phyloP scores from a whole-genome alignment of 1,140 invertebrate species.

The Diorhabda carinulata region DNA sequence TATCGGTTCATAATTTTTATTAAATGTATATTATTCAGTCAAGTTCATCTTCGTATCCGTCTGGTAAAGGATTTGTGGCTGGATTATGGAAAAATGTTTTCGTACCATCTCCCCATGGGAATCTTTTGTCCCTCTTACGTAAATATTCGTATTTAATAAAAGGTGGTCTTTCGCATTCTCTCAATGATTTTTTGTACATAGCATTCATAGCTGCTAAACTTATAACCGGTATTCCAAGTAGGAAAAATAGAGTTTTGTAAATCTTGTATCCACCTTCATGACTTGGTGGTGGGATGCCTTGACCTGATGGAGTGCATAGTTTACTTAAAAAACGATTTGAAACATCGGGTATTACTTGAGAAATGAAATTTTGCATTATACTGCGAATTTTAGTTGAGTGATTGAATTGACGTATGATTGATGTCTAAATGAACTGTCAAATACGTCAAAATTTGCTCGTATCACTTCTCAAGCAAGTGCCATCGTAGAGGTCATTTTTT shows the following conservation, averaged over 20 bases:
- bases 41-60: constrained; percentile 57
- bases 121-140: constrained; percentile 63
- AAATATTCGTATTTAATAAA: constrained; percentile 65
- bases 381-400: too few species aligned
- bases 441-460: too few species aligned
- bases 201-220: not conserved
- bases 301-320: not conserved
- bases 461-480: too few species aligned
- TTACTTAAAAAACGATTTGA: not conserved
- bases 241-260: constrained; percentile 6
- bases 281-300: constrained; percentile 2
- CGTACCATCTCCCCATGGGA: constrained; percentile 86
- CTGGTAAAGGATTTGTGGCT: constrained; percentile 69
- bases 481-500: too few species aligned
- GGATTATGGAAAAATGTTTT: constrained; percentile 79
- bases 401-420: too few species aligned
- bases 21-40: not conserved
- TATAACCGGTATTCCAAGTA: constrained; percentile 4
- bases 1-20: too few species aligned
- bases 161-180: constrained; percentile 16
- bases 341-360: too few species aligned
- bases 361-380: too few species aligned
- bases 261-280: constrained; percentile 15
- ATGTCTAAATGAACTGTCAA: too few species aligned
- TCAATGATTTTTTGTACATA: not conserved